Percentiles rank a stretch among this genome's conserved stretches.
These are phyloP conservation scores for Dipodomys spectabilis DNA, from an alignment of 2,113 vertebrate genomes.

Conservation along the genomic window DNA sequence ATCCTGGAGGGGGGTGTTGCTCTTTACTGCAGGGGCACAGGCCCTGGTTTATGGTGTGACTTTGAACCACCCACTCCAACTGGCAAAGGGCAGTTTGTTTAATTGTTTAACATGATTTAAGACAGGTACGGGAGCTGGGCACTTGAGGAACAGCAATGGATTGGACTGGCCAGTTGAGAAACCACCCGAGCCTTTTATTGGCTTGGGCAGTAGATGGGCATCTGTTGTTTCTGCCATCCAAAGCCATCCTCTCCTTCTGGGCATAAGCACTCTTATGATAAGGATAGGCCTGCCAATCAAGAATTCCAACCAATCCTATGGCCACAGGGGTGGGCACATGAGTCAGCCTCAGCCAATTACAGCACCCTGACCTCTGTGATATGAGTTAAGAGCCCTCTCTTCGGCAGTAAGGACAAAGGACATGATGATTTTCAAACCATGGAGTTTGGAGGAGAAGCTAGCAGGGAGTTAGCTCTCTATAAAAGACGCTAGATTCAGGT, in stretches of 20 bases:
- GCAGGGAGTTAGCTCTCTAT: not conserved
- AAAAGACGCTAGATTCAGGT: no score
- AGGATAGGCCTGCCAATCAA: not conserved
- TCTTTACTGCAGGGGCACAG: no score
- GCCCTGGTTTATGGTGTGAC: not conserved
- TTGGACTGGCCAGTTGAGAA: conserved; percentile 7
- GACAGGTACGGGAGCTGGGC: not conserved
- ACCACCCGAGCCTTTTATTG: conserved; percentile 29
- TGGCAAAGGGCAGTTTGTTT: not conserved
- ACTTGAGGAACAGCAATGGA: conserved; percentile 48
- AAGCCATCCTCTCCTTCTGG: not conserved
- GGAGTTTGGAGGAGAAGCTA: not conserved
- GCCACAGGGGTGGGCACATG: not conserved
- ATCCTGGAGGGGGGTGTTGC: not conserved
- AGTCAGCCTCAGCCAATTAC: not conserved
- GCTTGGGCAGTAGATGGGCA: conserved; percentile 41
- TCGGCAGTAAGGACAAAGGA: not conserved
- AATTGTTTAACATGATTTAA: conserved; percentile 11
- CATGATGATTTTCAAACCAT: not conserved
- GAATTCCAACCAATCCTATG: not conserved
- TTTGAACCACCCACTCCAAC: not conserved
- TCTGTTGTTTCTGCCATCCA: conserved; percentile 25
- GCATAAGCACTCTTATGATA: not conserved
- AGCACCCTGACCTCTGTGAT: not conserved
- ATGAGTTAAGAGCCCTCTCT: not conserved